Conservation (phyloP, 2,113 vertebrate species). For the Catharus minimus region DNA sequence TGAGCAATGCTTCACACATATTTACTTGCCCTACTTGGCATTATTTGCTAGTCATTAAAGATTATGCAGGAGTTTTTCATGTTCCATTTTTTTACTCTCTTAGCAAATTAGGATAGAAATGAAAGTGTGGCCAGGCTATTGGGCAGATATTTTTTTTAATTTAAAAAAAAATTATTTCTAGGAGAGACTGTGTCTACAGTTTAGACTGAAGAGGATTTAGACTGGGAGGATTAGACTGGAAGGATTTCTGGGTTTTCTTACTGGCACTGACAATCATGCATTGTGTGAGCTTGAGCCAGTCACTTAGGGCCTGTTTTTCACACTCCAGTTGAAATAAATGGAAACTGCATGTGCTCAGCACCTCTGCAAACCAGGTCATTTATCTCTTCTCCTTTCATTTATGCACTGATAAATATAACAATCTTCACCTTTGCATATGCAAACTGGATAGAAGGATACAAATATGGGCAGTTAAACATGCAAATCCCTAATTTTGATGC, state of each 20-base stretch:
- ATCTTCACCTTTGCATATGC: not conserved
- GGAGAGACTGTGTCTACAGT: not conserved
- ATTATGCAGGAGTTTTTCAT: not conserved
- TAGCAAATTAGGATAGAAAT: not conserved
- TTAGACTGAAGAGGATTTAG: conserved; percentile 34
- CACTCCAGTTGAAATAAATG: conserved; percentile 58
- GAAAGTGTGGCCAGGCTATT: not conserved
- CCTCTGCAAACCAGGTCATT: conserved; percentile 51
- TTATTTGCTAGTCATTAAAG: conserved; percentile 47
- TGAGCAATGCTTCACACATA: conserved; percentile 4
- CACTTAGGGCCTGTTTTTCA: conserved; percentile 57
- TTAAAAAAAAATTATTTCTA: not conserved
- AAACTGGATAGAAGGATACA: conserved; percentile 6
- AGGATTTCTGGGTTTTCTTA: conserved; percentile 51
- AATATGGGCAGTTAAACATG: conserved; percentile 15
- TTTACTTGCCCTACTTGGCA: conserved; percentile 40
- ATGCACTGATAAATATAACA: conserved; percentile 34
- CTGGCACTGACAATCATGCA: conserved; percentile 41
- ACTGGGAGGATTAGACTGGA: conserved; percentile 28
- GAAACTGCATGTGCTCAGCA: conserved; percentile 42
- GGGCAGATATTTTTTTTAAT: not conserved
- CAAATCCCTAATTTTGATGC: conserved; percentile 35
- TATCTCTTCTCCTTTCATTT: conserved; percentile 41
- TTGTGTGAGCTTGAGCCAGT: conserved; percentile 41
- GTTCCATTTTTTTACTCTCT: not conserved